Conservation (phyloP, 2,113 vertebrate genomes). For the Stomatorhinus ivindoensis region DNA sequence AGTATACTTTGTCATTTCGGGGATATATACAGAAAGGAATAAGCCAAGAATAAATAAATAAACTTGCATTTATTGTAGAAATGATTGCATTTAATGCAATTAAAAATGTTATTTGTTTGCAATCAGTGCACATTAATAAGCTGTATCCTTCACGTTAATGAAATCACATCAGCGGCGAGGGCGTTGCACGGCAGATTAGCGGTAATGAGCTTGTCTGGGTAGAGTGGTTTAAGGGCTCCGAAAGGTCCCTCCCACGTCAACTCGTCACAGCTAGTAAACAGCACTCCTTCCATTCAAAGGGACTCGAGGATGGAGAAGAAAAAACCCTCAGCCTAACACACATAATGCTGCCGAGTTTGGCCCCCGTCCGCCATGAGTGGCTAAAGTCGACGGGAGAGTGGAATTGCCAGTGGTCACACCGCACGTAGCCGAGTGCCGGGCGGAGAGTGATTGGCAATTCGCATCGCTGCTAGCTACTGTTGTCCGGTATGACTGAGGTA, state of each 20-base stretch:
- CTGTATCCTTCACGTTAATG: constrained; percentile 11
- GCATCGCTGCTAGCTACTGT: background rate
- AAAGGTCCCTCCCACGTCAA: background rate
- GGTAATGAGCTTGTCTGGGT: constrained; percentile 6
- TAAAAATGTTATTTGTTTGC: background rate
- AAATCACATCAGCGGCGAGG: background rate
- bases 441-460: background rate
- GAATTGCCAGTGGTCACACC: background rate
- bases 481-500: background rate
- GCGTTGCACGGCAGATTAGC: background rate
- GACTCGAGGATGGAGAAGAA: background rate
- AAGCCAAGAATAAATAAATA: background rate
- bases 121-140: constrained; percentile 2
- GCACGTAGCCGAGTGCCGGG: background rate
- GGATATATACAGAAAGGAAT: background rate
- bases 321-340: background rate
- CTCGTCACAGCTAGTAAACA: background rate
- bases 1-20: background rate
- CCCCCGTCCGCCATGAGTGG: background rate
- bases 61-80: background rate
- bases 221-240: background rate
- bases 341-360: background rate
- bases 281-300: background rate
- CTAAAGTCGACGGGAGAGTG: background rate
- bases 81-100: constrained; percentile 11